A percentile compares a stretch with the other conserved stretches of the same genome.
Evolutionary conservation across 2,113 vertebrate genomes (phyloP).

Genomic region (Columbina picui): DNA sequence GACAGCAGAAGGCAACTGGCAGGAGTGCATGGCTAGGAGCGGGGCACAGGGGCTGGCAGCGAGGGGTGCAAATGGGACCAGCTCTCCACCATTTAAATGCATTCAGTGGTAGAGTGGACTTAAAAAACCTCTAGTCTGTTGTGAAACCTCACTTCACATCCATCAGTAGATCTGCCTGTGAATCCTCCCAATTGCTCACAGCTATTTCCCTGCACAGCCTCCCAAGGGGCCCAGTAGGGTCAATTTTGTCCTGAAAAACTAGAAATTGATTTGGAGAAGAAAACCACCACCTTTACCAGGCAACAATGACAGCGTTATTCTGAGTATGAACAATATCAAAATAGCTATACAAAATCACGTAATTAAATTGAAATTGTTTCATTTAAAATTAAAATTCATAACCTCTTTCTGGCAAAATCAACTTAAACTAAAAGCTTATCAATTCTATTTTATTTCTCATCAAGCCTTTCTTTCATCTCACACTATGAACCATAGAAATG

Average conservation of each 20-base stretch:
- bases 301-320: not conserved
- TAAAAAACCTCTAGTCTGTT: not conserved
- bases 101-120: not conserved
- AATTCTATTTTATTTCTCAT: not conserved
- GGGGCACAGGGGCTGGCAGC: not conserved
- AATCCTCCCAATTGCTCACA: not conserved
- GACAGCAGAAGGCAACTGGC: not conserved
- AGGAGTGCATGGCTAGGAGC: not conserved
- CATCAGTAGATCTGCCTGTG: not conserved
- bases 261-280: not conserved
- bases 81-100: not conserved
- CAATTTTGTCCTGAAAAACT: not conserved
- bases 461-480: not conserved
- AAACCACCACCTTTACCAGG: not conserved
- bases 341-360: not conserved
- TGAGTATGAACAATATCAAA: not conserved
- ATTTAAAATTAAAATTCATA: slow-evolving; percentile 8
- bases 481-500: not conserved
- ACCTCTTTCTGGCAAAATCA: not conserved
- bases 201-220: not conserved
- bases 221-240: accelerated
- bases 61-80: not conserved
- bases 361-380: not conserved
- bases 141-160: not conserved
- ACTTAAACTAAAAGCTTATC: not conserved